Percentiles rank a stretch among this genome's conserved stretches.
phyloP scores from a whole-genome alignment of 1,140 invertebrate species.

The Oreohelix idahoensis region DNA sequence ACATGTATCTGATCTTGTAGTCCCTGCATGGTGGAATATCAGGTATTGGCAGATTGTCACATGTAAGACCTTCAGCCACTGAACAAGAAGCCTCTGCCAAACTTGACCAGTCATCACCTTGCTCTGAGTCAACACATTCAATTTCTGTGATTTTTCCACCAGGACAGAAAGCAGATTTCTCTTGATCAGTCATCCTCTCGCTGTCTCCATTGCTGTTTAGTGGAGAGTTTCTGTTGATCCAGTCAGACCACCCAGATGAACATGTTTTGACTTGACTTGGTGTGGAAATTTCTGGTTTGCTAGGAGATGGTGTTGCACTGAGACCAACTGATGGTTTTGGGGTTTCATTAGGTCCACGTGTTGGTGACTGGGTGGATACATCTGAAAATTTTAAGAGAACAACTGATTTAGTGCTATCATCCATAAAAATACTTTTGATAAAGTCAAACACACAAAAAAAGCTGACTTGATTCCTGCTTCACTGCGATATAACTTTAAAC shows the following conservation, averaged over 20 bases:
- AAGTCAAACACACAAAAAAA: too few species aligned
- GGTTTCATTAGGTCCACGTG: neutral
- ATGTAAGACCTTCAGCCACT: constrained; percentile 48
- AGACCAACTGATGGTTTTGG: neutral
- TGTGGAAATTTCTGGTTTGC: neutral
- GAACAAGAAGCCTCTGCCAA: constrained; percentile 55
- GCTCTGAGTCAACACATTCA: constrained; percentile 50
- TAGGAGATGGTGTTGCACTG: neutral
- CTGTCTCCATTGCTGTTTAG: constrained; percentile 46
- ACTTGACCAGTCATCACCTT: constrained; percentile 48
- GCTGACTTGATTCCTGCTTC: too few species aligned
- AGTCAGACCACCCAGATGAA: constrained; percentile 47
- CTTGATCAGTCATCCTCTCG: constrained; percentile 47
- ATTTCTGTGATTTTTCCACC: constrained; percentile 52
- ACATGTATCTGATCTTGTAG: constrained; percentile 72
- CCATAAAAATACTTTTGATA: too few species aligned
- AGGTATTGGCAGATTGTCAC: constrained; percentile 56
- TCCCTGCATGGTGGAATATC: constrained; percentile 61
- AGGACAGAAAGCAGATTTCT: constrained; percentile 48
- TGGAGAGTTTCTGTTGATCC: constrained; percentile 51
- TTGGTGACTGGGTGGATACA: constrained; percentile 19
- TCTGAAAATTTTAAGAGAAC: too few species aligned
- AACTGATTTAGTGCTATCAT: too few species aligned
- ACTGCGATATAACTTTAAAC: too few species aligned
- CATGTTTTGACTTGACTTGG: constrained; percentile 17